phyloP scores from a whole-genome alignment of 2,888 invertebrate species.

The Pteria penguin region DNA sequence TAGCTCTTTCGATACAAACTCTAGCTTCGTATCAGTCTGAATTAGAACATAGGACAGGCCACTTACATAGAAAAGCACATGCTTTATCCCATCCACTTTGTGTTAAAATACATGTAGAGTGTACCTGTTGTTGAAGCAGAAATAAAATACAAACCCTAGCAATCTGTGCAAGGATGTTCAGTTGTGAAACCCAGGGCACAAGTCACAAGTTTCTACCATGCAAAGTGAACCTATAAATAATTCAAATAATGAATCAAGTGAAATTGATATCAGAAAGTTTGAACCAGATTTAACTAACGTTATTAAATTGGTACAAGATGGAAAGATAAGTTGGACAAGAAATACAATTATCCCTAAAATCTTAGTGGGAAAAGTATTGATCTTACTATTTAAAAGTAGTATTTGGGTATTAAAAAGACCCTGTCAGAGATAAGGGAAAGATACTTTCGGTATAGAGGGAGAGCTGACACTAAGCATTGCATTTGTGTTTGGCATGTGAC shows the following conservation, averaged over 20 bases:
- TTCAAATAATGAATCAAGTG: too few species aligned
- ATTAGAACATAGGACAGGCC: conserved; percentile 39
- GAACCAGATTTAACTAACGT: not conserved
- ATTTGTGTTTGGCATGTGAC: conserved; percentile 21
- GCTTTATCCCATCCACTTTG: conserved; percentile 12
- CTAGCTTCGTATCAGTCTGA: conserved; percentile 35
- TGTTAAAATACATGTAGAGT: not conserved
- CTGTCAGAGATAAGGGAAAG: too few species aligned
- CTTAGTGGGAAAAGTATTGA: too few species aligned
- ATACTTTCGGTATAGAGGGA: not conserved
- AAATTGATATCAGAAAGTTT: too few species aligned
- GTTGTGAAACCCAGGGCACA: not conserved
- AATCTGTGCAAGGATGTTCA: not conserved
- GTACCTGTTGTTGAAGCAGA: not conserved
- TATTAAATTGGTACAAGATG: not conserved
- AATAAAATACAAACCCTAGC: not conserved
- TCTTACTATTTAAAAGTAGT: too few species aligned
- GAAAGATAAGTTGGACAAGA: too few species aligned
- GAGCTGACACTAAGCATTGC: conserved; percentile 30
- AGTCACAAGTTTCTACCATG: not conserved
- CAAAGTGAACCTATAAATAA: too few species aligned
- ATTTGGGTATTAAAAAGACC: too few species aligned
- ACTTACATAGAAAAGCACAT: conserved; percentile 41
- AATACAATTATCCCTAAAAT: too few species aligned
- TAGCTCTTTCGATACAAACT: conserved; percentile 43